These are phyloP conservation scores for Picathartes gymnocephalus DNA, from an alignment of 2,113 vertebrate species.

Conservation along the genomic window DNA sequence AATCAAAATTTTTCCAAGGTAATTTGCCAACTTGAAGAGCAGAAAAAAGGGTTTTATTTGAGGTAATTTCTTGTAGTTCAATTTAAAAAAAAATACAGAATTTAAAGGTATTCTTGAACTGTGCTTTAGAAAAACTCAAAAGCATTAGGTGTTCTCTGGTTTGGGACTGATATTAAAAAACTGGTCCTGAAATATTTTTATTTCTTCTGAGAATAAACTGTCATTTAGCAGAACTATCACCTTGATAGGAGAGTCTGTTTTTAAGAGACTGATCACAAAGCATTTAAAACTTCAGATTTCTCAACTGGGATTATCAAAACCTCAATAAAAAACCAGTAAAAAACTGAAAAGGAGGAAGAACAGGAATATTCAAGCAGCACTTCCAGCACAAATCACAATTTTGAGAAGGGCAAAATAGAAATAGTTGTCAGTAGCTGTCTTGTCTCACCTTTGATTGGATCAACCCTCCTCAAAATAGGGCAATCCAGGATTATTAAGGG, in stretches of 20 bases:
- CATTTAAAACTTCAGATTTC: neutral
- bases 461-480: slow-evolving; percentile 26
- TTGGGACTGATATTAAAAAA: neutral
- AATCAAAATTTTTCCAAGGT: neutral
- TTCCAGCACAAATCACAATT: neutral
- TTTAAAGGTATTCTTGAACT: neutral
- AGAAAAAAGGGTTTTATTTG: neutral
- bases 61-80: neutral
- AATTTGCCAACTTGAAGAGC: neutral
- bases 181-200: neutral
- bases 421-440: neutral
- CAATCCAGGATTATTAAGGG: slow-evolving; percentile 48
- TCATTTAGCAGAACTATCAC: neutral
- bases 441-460: slow-evolving; percentile 28
- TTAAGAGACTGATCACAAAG: neutral
- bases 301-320: neutral
- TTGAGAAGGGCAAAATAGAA: neutral
- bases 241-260: neutral
- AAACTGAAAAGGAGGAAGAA: neutral
- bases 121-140: neutral
- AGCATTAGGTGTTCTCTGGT: neutral
- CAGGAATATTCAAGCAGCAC: neutral
- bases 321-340: neutral
- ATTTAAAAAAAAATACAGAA: neutral
- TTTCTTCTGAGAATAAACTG: neutral